Base-by-base conservation (phyloP, 2,113 vertebrate species). In the Engystomops pustulosus region DNA sequence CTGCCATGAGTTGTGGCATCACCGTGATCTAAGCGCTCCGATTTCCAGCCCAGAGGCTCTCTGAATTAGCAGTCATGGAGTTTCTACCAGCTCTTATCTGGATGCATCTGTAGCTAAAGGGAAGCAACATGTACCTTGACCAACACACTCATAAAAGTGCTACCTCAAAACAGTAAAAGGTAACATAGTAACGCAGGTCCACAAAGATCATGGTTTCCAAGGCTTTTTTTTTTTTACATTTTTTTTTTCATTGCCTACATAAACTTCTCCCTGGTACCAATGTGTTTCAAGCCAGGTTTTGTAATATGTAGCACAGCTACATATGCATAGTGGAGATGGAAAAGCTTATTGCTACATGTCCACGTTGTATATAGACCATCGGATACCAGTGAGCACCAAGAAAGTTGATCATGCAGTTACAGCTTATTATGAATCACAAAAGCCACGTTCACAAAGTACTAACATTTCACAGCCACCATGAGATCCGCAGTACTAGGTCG, bases 401-500 rank as follows among this genome's bases (percentile, higher is more conserved):
- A 70, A 67, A 27, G 60, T 36, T 79, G 74, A 32, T 77, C 83
- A 85, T 85, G 83, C 83, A 79, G 12, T 70, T 69, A 84, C 53
- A 77, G 74, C 82, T 78, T 36, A 77, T 68, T 30, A 53, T 78
- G 34, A 1, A 86, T 85, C 86, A 86, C 79, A 76, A 78, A 89
- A 87, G 89, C 85, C 86, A 86, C 0, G 0, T 27, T 88, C 79
- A 87, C 74, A 76, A 75, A 78, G 87, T 0, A 0, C 70, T 78
- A 88, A 71, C 83, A 49, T 25, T 80, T 85, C 87, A 89, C 86
- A 78, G 82, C 87, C 89, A 87, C 82, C 88, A 88, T 0, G 38
- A 76, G 88, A 20, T 5, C 67, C 67, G n/a, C 34, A 36, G 27
- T 10, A 85, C 79, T 14, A 0, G 47, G 17, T 75, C 6, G 0